These are phyloP conservation scores for Fukomys damarensis DNA, from an alignment of 2,113 vertebrate genomes.

Conservation along the genomic window DNA sequence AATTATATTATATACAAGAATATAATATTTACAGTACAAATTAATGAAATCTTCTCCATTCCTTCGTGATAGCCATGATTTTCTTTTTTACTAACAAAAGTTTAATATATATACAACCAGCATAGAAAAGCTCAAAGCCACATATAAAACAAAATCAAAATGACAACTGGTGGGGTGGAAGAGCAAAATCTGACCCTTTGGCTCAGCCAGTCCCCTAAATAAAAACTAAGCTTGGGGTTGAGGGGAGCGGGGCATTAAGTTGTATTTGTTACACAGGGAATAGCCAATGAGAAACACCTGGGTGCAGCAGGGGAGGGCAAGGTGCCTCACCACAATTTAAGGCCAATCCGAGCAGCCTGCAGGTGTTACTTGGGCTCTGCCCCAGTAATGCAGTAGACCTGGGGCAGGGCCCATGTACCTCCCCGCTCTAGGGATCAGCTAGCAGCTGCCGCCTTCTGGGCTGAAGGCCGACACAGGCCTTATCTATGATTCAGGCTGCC, in stretches of 20 bases:
- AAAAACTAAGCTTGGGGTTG: constrained; percentile 64
- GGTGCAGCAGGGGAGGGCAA: background rate
- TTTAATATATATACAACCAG: constrained; percentile 82
- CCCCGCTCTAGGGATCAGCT: constrained; percentile 24
- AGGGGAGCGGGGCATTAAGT: background rate
- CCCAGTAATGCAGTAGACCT: background rate
- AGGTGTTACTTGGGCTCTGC: background rate
- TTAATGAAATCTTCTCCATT: no score
- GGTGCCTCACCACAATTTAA: background rate
- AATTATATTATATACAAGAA: no score
- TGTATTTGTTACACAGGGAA: background rate
- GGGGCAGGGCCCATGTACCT: background rate
- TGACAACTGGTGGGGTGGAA: background rate
- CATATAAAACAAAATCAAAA: constrained; percentile 44
- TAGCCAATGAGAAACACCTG: background rate
- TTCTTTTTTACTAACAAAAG: constrained; percentile 63
- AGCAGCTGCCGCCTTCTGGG: constrained; percentile 82
- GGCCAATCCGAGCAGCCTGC: background rate
- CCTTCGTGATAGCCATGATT: no score
- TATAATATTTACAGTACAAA: no score
- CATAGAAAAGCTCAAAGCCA: constrained; percentile 55
- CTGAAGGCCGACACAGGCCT: background rate
- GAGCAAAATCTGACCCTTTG: no score
- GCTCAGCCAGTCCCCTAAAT: constrained; percentile 59
- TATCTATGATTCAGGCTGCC: background rate